Conservation (phyloP, 2,888 invertebrate species). For the Epinotia nisella region DNA sequence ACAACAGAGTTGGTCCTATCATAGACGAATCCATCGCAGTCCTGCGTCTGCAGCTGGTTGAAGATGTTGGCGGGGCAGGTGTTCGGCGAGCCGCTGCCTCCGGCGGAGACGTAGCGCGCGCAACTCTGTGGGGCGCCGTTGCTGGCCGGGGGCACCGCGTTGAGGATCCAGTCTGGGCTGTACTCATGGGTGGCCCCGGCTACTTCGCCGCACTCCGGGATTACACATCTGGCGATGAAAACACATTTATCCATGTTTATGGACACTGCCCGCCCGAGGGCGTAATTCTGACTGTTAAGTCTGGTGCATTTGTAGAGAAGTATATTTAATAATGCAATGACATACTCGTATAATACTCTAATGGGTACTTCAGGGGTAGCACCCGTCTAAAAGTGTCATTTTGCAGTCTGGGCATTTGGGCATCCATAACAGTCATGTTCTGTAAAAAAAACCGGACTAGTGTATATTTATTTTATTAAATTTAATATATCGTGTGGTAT, state of each 20-base stretch:
- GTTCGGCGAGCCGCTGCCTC: conserved; percentile 58
- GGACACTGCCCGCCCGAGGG: background rate
- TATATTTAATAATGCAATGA: no score
- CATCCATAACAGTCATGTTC: no score
- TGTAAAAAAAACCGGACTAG: no score
- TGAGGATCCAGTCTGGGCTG: conserved; percentile 72
- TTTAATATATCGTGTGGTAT: no score
- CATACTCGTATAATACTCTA: no score
- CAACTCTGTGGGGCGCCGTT: conserved; percentile 70
- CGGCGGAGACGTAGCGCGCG: conserved; percentile 64
- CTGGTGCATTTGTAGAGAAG: no score
- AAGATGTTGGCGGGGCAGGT: conserved; percentile 65
- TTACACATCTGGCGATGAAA: conserved; percentile 70
- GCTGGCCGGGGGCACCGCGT: conserved; percentile 69
- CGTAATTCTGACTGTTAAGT: background rate
- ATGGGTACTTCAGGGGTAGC: no score
- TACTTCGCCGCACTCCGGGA: conserved; percentile 80
- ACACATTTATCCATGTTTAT: conserved; percentile 15
- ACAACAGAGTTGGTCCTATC: conserved; percentile 70
- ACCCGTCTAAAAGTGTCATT: no score
- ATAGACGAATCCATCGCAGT: conserved; percentile 67
- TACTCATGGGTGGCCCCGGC: conserved; percentile 59
- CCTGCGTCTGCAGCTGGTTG: conserved; percentile 48
- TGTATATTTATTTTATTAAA: no score
- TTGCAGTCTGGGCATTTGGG: no score